Conservation (phyloP, 2,113 vertebrate species). For the Diadophis punctatus region DNA sequence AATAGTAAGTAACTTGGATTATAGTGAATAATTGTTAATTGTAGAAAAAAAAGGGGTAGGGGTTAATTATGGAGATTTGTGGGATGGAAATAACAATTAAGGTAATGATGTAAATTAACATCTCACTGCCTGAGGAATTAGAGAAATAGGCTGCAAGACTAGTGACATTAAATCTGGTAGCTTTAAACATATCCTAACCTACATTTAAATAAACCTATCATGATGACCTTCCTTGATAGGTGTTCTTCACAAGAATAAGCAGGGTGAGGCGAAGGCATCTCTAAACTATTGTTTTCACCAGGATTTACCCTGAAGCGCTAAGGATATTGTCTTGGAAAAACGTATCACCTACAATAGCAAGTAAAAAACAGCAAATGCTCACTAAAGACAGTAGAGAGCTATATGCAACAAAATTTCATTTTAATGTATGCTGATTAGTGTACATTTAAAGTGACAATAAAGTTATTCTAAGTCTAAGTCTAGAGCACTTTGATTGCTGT, state of each 20-base stretch:
- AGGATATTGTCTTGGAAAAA: background rate
- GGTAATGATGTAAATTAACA: background rate
- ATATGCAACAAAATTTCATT: no score
- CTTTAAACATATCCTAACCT: conserved; percentile 1
- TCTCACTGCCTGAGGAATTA: conserved; percentile 2
- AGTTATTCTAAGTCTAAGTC: no score
- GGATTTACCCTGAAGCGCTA: conserved; percentile 9
- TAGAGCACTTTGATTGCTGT: conserved; percentile 29
- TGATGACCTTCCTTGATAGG: background rate
- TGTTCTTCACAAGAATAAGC: conserved; percentile 17
- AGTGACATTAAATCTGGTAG: background rate
- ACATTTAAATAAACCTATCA: background rate
- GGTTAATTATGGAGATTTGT: conserved; percentile 12
- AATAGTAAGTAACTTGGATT: conserved; percentile 8
- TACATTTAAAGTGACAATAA: no score
- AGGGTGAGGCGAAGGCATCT: background rate
- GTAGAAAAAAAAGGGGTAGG: background rate
- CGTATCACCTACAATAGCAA: conserved; percentile 7
- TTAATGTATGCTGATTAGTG: no score
- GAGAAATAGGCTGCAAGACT: background rate
- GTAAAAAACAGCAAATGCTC: conserved; percentile 7
- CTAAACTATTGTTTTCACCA: conserved; percentile 20
- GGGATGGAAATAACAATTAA: conserved; percentile 13
- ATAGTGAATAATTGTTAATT: conserved; percentile 29
- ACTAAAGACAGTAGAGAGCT: conserved; percentile 30